phyloP scores from a whole-genome alignment of 2,113 vertebrate genomes.

The Sinocyclocheilus anophthalmus region DNA sequence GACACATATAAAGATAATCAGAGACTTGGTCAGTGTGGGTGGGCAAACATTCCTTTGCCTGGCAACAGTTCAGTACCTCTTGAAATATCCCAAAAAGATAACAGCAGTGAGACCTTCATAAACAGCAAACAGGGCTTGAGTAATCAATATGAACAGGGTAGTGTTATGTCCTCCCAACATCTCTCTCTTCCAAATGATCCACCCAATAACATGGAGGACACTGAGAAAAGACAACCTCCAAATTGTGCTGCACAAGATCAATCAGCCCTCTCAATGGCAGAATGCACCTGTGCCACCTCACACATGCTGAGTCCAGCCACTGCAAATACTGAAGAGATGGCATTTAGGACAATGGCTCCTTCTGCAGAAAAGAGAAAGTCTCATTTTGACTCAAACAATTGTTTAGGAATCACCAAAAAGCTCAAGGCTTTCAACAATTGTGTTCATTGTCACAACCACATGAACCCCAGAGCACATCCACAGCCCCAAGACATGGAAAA shows the following conservation, averaged over 20 bases:
- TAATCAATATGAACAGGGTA: background rate
- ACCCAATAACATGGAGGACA: background rate
- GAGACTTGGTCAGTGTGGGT: background rate
- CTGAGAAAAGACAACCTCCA: background rate
- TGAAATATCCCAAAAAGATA: constrained; percentile 15
- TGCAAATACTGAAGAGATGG: background rate
- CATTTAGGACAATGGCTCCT: background rate
- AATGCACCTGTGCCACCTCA: background rate
- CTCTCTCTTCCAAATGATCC: background rate
- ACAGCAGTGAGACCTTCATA: background rate
- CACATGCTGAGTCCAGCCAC: background rate
- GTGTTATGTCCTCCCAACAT: background rate
- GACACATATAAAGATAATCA: constrained; percentile 1
- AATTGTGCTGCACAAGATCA: background rate
- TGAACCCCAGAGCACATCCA: background rate
- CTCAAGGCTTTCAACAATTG: constrained; percentile 18
- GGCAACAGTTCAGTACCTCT: constrained; percentile 10
- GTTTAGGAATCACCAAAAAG: constrained; percentile 36
- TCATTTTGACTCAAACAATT: background rate
- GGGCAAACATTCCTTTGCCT: background rate
- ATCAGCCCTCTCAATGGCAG: background rate
- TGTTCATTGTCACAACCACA: background rate
- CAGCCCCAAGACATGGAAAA: background rate
- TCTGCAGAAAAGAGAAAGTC: constrained; percentile 19
- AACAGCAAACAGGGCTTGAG: background rate